Evolutionary conservation across 2,797 vertebrate genomes (phyloP).

Genomic region (Melanotaenia nigrans): DNA sequence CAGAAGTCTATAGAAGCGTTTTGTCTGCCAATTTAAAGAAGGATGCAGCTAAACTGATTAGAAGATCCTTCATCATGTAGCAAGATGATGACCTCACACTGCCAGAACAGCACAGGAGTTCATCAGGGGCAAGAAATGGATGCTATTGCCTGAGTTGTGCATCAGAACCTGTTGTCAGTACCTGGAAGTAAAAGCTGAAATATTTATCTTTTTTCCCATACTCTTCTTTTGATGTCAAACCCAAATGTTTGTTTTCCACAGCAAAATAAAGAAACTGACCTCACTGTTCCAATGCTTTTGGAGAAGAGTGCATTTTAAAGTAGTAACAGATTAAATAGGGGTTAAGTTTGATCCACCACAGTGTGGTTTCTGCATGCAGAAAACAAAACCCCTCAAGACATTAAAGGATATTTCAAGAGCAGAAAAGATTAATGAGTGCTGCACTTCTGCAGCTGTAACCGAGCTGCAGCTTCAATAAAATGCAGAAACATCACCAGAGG

Average conservation of each 20-base stretch:
- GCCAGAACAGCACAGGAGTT: neutral
- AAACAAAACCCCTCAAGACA: slow-evolving; percentile 5
- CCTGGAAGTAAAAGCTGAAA: no score
- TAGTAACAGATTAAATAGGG: neutral
- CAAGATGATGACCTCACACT: no score
- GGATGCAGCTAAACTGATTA: neutral
- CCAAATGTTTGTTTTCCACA: no score
- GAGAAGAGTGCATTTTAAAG: neutral
- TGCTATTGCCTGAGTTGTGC: no score
- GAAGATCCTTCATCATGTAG: neutral
- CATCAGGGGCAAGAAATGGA: neutral
- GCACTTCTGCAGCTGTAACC: slow-evolving; percentile 47
- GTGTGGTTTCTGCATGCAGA: slow-evolving; percentile 7
- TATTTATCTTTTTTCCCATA: no score
- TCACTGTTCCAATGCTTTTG: no score
- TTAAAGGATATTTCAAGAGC: slow-evolving; percentile 39
- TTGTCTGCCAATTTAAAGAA: neutral
- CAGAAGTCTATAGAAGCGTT: neutral
- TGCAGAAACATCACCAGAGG: slow-evolving; percentile 44
- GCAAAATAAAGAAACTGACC: no score
- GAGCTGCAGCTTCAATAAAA: slow-evolving; percentile 47
- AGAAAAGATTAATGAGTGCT: slow-evolving; percentile 44
- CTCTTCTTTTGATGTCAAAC: no score
- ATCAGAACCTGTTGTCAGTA: no score
- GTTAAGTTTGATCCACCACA: neutral